Evolutionary conservation across 2,888 invertebrate genomes (phyloP), one percentile per base, ranked within the genome.

Genomic region (Gari tellinella): DNA sequence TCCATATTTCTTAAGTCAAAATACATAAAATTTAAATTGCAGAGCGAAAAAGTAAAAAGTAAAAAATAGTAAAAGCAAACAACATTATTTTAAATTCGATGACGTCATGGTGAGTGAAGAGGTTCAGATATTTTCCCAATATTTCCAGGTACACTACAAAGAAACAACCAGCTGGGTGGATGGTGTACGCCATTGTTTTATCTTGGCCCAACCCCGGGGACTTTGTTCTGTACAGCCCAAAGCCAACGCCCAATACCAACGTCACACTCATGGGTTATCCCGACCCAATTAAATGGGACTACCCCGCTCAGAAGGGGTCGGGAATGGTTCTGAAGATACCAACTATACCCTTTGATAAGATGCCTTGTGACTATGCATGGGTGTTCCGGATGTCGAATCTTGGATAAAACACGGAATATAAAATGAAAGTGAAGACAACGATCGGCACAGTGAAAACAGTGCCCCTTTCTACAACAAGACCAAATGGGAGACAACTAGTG

Each of bases 101-200:
- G n/a, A n/a, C n/a, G n/a, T n/a, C n/a, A n/a, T n/a, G n/a, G n/a
- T n/a, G n/a, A n/a, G n/a, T n/a, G n/a, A n/a, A n/a, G n/a, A n/a
- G n/a, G n/a, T n/a, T n/a, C n/a, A n/a, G n/a, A n/a, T n/a, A n/a
- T n/a, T n/a, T n/a, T n/a, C n/a, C n/a, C n/a, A n/a, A 14, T 40
- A 45, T 56, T 77, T 75, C 17, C 65, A 87, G 87, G 85, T 89
- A 86, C 69, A 89, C 88, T 87, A 91, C 73, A 19, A 81, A 73
- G 41, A 78, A 69, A 23, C 49, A 53, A 12, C 43, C 70, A 15
- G 45, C 57, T 10, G 80, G 80, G 8, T 65, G 56, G 23, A 49
- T 65, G 19, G 92, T 96, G 19, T 97, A 95, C 90, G 96, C 95
- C 0, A 94, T 94, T 58, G 92, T 95, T 26, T 92, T 96, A 38